Base-by-base conservation (phyloP, 2,888 invertebrate genomes). In the Erebia ligea region DNA sequence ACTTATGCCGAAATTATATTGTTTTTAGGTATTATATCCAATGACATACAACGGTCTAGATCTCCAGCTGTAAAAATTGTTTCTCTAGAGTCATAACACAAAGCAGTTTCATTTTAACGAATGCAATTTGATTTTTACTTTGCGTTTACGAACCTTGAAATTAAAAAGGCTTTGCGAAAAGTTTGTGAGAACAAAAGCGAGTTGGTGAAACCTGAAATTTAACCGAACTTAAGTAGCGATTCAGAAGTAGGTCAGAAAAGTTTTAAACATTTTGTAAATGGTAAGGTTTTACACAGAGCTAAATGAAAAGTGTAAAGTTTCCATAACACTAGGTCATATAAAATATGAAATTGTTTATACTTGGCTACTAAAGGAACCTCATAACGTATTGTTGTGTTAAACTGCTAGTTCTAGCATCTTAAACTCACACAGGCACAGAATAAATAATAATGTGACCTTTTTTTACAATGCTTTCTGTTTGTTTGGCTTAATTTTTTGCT, bases 121-220 rank as follows among this genome's bases (percentile, higher is more conserved):
- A 70, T 70, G 42, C 11, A 57, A 67, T 67, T 57, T 65, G 64
- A 66, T 74, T 66, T 68, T 70, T 64, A 68, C 50, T 50, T 48
- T 67, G 56, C 62, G 70, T 66, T 68, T 63, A 66, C 52, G 66
- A 72, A 64, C 70, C 66, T 70, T 70, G 65, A 72, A 72, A 72
- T 71, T 70, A 74, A 74, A 74, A 72, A 67, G 66, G 68, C 68
- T 74, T 67, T 21, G 15, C 57, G 61, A 50, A 66, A 72, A 74
- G 68, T 74, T 74, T 58, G 34, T 34, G 34, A 64, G 59, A 74
- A 72, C 72, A 74, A 72, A 72, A 64, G 74, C 61, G 67, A 72
- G 72, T 72, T 58, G 69, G 70, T 68, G 64, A 59, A 69, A 70
- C 52, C 64, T 67, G 56, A 64, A 72, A 67, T 64, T 65, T 68